Conservation (phyloP, 2,888 invertebrate genomes). For the Prosopocoilus inquinatus region DNA sequence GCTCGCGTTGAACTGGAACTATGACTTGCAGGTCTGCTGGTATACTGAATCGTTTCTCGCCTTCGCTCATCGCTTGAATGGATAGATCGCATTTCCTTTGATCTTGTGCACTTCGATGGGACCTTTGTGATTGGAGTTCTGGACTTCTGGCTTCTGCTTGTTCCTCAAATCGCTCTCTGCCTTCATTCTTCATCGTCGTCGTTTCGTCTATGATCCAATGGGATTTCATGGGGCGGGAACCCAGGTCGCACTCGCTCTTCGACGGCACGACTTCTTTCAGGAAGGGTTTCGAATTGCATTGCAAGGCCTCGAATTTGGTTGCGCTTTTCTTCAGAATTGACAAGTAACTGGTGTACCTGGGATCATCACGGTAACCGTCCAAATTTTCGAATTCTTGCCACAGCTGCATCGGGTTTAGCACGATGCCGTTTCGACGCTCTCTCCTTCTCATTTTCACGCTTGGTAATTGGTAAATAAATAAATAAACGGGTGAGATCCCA, state of each 20-base stretch:
- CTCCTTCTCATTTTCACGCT: too few relatives aligned
- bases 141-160: background rate
- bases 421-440: too few relatives aligned
- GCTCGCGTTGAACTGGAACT: conserved; percentile 15
- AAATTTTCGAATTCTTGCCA: conserved; percentile 20
- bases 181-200: conserved; percentile 5
- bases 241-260: conserved; percentile 27
- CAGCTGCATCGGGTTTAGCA: conserved; percentile 8
- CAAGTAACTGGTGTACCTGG: conserved; percentile 22
- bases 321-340: conserved; percentile 14
- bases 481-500: too few relatives aligned
- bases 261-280: conserved; percentile 23
- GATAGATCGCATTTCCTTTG: background rate
- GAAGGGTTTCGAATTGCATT: conserved; percentile 17
- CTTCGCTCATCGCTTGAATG: conserved; percentile 7
- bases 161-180: conserved; percentile 2
- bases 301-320: conserved; percentile 19
- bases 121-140: background rate
- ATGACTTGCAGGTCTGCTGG: conserved; percentile 8
- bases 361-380: conserved; percentile 18
- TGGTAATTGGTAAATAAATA: too few relatives aligned
- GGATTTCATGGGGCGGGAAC: conserved; percentile 33
- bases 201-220: conserved; percentile 30
- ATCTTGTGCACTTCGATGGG: background rate
- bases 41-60: background rate